phyloP scores from a whole-genome alignment of 2,113 vertebrate genomes.

The Lepisosteus osseus region DNA sequence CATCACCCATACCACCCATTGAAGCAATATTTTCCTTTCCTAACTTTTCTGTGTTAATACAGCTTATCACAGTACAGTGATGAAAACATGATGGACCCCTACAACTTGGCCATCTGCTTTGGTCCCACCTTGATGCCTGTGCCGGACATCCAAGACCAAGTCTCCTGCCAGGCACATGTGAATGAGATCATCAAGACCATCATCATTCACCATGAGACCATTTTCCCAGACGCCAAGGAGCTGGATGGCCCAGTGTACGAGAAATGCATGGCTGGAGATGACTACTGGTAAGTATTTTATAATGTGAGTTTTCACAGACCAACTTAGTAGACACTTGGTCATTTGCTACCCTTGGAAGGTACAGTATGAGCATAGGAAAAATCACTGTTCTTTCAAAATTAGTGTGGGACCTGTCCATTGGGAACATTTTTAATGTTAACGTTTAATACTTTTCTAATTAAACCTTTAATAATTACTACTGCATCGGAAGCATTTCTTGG shows the following conservation, averaged over 20 bases:
- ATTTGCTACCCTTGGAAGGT: background rate
- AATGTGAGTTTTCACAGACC: background rate
- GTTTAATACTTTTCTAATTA: too few species aligned
- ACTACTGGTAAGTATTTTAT: slow-evolving; percentile 84
- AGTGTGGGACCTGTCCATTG: too few species aligned
- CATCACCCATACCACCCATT: too few species aligned
- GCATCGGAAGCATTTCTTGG: too few species aligned
- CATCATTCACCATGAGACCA: slow-evolving; percentile 94
- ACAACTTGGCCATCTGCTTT: slow-evolving; percentile 96
- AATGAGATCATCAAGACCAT: slow-evolving; percentile 97
- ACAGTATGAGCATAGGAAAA: too few species aligned
- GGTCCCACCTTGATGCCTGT: slow-evolving; percentile 96
- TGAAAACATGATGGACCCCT: slow-evolving; percentile 99
- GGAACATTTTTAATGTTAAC: too few species aligned
- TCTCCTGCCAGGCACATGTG: slow-evolving; percentile 95
- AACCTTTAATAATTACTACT: too few species aligned
- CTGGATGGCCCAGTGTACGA: slow-evolving; percentile 94
- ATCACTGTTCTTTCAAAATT: too few species aligned
- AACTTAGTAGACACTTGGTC: slow-evolving; percentile 3
- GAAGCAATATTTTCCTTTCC: background rate
- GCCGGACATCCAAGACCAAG: slow-evolving; percentile 92
- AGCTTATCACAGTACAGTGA: slow-evolving; percentile 97
- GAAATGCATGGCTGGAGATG: slow-evolving; percentile 96
- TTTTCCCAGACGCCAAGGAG: slow-evolving; percentile 94
- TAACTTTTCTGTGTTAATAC: slow-evolving; percentile 1